These are phyloP conservation scores for Arctocebus calabarensis DNA, from an alignment of 2,797 vertebrate genomes.

Conservation along the genomic window DNA sequence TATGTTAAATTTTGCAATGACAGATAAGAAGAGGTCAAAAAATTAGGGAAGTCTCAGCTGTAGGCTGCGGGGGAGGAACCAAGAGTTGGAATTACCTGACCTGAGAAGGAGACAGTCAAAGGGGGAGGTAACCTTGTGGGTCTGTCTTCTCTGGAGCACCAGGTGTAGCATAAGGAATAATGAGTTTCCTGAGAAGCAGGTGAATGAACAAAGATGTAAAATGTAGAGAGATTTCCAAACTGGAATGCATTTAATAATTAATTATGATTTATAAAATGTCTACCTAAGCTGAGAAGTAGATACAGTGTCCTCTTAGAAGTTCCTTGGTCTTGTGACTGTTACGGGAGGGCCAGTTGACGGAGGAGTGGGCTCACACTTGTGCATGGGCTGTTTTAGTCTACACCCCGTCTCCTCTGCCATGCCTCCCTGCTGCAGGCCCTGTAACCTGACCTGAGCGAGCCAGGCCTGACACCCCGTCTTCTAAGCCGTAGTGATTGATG, in stretches of 20 bases:
- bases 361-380: not conserved
- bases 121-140: not conserved
- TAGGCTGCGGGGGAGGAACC: not conserved
- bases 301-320: not conserved
- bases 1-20: not conserved
- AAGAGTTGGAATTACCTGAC: not conserved
- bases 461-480: not conserved
- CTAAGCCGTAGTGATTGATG: not conserved
- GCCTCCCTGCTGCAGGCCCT: not conserved
- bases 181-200: not conserved
- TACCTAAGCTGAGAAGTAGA: not conserved
- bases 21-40: not conserved
- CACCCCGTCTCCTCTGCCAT: not conserved
- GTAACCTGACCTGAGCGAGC: not conserved
- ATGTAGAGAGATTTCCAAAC: constrained; percentile 14
- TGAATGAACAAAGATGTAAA: not conserved
- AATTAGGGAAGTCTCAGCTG: not conserved
- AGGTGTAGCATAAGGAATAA: not conserved
- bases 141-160: not conserved
- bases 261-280: not conserved
- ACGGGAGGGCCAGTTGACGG: not conserved
- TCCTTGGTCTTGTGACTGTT: not conserved
- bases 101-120: not conserved
- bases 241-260: not conserved
- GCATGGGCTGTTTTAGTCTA: not conserved